These are phyloP conservation scores for Hyppa rectilinea DNA, from an alignment of 2,888 invertebrate species.

Conservation along the genomic window DNA sequence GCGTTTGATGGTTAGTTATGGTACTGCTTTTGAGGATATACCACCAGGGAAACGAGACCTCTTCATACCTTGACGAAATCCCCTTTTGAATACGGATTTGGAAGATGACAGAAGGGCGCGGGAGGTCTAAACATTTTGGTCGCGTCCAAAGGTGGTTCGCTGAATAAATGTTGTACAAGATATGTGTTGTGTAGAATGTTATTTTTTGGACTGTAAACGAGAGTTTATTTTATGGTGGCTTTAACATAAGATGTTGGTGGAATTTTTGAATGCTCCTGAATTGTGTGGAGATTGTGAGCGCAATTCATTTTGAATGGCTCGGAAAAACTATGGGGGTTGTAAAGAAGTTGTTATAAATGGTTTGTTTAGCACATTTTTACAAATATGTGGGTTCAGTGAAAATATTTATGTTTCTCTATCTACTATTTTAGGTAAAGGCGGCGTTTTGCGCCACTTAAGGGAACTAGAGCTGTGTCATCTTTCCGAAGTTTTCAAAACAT, in stretches of 20 bases:
- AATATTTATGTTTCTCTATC: neutral
- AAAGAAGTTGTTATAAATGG: slow-evolving; percentile 19
- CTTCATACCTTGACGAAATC: slow-evolving; percentile 30
- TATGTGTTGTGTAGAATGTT: slow-evolving; percentile 80
- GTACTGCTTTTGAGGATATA: slow-evolving; percentile 76
- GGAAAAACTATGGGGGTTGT: slow-evolving; percentile 42
- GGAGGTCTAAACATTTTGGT: slow-evolving; percentile 69
- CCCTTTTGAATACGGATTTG: slow-evolving; percentile 1
- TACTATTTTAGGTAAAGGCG: neutral
- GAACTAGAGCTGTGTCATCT: neutral
- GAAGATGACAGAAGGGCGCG: slow-evolving; percentile 27
- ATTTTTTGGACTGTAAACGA: slow-evolving; percentile 85
- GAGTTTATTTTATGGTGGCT: slow-evolving; percentile 84
- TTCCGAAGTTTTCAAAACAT: neutral
- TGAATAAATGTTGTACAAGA: slow-evolving; percentile 80
- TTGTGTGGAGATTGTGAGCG: slow-evolving; percentile 64
- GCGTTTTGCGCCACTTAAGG: neutral
- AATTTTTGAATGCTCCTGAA: slow-evolving; percentile 71
- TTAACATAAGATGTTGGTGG: slow-evolving; percentile 81
- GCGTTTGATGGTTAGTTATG: slow-evolving; percentile 87
- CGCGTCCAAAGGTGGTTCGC: slow-evolving; percentile 72
- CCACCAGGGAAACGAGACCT: slow-evolving; percentile 73
- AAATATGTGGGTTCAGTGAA: neutral
- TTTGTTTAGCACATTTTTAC: slow-evolving; percentile 1
- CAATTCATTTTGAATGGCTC: slow-evolving; percentile 59